Evolutionary conservation across 2,888 invertebrate genomes (phyloP).

Genomic region (Formica aserva): DNA sequence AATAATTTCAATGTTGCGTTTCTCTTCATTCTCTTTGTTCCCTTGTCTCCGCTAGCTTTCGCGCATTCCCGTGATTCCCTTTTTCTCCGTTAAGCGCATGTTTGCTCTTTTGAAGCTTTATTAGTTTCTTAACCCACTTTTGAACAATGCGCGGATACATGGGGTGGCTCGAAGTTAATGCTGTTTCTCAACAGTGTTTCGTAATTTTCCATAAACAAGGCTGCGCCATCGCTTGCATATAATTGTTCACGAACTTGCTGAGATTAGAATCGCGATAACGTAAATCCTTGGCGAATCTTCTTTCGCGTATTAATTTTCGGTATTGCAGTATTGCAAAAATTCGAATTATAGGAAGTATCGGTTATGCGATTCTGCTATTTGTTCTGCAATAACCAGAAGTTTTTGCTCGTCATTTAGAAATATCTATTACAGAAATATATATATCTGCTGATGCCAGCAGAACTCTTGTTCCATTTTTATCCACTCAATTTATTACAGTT

Average conservation of each 20-base stretch:
- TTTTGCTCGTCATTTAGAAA: background rate
- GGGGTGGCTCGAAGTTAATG: conserved; percentile 48
- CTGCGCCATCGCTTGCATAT: background rate
- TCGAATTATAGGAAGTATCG: background rate
- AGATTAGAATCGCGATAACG: conserved; percentile 20
- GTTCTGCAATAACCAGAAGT: background rate
- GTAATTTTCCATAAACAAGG: conserved; percentile 55
- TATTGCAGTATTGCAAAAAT: background rate
- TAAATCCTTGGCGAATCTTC: background rate
- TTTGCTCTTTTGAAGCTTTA: conserved; percentile 55
- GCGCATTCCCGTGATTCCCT: conserved; percentile 14
- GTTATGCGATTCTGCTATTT: background rate
- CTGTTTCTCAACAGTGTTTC: conserved; percentile 41
- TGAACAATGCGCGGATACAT: conserved; percentile 56
- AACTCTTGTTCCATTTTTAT: background rate
- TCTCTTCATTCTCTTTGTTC: conserved; percentile 11
- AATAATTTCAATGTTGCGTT: conserved; percentile 44
- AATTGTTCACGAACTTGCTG: conserved; percentile 31
- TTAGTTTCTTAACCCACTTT: conserved; percentile 66
- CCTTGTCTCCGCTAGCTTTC: conserved; percentile 4
- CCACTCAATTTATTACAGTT: background rate
- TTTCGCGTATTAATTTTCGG: background rate
- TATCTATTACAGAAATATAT: background rate
- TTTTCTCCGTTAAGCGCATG: conserved; percentile 19
- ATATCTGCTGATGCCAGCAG: background rate